Evolutionary conservation across 2,113 vertebrate species (phyloP), one percentile per base, ranked within the genome.

Genomic region (Forbesichthys agassizii): DNA sequence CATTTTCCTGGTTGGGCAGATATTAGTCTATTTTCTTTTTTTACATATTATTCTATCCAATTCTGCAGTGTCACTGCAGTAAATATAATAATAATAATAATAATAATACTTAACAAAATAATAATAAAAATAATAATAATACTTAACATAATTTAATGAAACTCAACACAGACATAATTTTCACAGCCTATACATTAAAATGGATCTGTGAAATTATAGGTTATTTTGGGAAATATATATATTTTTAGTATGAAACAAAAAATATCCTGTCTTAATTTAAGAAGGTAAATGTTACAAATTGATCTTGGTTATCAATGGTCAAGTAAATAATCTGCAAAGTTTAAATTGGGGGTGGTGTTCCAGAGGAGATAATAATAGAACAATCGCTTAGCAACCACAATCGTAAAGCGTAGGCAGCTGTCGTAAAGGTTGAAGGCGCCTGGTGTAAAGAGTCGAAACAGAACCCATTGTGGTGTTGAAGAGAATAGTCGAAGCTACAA

Each of bases 391-490:
- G 88, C 88, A 90, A 89, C 86, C 75, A 8, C 66, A 71, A 80
- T 61, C 92, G 92, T 83, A 92, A 93, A 91, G 49, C 1, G 68
- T 33, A 9, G 1, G 69, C 57, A 73, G 77, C 16, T 81, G 93
- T 93, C 92, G 93, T 73, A 84, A 92, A 86, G 27, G 33, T 8
- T 55, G 5, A 83, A 64, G 84, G 82, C 55, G 80, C 66, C 81
- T 84, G 75, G 76, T 87, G 90, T 78, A 89, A 91, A 88, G 84
- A 89, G 82, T 87, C 55, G 80, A 77, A 80, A 76, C 84, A 88
- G 82, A 84, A 64, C 79, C 87, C 80, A 89, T 88, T 91, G 91
- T 91, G 89, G 89, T 87, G 82, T 75, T 64, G 78, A 64, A 86
- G 86, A 80, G 89, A 78, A 87, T 80, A 87, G 79, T 73, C 3